Evolutionary conservation across 2,113 vertebrate species (phyloP).

Genomic region (Aphyosemion australe): DNA sequence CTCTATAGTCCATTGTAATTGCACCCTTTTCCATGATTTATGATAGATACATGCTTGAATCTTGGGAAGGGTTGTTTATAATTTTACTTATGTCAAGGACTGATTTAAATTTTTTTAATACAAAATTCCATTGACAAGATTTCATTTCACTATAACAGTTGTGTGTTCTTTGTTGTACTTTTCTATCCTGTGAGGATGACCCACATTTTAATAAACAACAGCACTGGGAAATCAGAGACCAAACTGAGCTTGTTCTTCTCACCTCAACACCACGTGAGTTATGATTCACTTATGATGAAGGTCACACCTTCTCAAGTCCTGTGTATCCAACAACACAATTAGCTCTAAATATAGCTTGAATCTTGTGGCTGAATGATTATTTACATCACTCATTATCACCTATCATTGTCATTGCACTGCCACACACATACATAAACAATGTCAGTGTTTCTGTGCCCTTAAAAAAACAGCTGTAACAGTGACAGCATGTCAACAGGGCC

Average conservation of each 20-base stretch:
- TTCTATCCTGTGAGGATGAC: slow-evolving; percentile 18
- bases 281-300: slow-evolving; percentile 55
- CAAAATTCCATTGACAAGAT: too few relatives aligned
- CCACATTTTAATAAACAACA: slow-evolving; percentile 18
- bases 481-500: neutral
- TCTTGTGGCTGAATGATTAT: slow-evolving; percentile 39
- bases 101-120: too few relatives aligned
- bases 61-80: too few relatives aligned
- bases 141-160: too few relatives aligned
- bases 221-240: slow-evolving; percentile 25
- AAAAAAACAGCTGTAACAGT: neutral
- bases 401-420: slow-evolving; percentile 33
- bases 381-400: slow-evolving; percentile 68
- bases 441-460: slow-evolving; percentile 13
- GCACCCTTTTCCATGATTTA: too few relatives aligned
- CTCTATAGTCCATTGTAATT: too few relatives aligned
- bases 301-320: slow-evolving; percentile 48
- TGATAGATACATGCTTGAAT: too few relatives aligned
- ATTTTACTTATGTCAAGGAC: too few relatives aligned
- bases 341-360: slow-evolving; percentile 59
- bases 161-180: too few relatives aligned
- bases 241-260: slow-evolving; percentile 36
- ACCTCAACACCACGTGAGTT: slow-evolving; percentile 30
- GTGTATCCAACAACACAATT: slow-evolving; percentile 44
- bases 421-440: slow-evolving; percentile 6